A percentile compares a stretch with the other conserved stretches of the same genome.
phyloP scores from a whole-genome alignment of 2,888 invertebrate species.

The Sarcophaga rosellei region DNA sequence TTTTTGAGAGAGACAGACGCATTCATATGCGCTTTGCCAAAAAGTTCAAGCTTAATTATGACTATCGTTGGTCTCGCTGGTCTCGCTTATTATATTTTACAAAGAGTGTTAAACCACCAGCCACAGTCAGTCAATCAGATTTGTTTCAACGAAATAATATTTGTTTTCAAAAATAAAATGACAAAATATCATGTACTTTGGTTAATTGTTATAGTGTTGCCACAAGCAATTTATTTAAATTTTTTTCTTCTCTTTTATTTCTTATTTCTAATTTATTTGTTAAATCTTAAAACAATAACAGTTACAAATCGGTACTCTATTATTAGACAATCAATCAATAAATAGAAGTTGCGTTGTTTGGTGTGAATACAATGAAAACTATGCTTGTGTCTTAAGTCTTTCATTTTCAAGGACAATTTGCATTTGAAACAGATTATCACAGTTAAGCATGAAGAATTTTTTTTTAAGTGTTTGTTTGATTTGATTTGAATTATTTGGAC shows the following conservation, averaged over 20 bases:
- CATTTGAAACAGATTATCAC: slow-evolving; percentile 3
- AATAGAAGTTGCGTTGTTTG: slow-evolving; percentile 34
- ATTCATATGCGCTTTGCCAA: slow-evolving; percentile 39
- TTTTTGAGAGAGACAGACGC: neutral
- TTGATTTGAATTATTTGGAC: neutral
- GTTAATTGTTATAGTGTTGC: slow-evolving; percentile 25
- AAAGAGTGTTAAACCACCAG: no score
- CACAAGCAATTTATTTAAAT: slow-evolving; percentile 21
- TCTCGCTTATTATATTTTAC: neutral
- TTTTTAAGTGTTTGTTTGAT: slow-evolving; percentile 21
- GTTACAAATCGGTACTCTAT: neutral
- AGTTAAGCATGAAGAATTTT: slow-evolving; percentile 42
- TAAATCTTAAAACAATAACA: neutral
- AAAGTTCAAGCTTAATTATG: slow-evolving; percentile 56
- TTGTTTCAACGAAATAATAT: no score
- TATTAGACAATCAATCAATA: slow-evolving; percentile 26
- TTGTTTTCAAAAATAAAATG: no score
- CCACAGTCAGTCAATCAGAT: no score
- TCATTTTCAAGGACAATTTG: slow-evolving; percentile 53
- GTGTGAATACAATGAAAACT: slow-evolving; percentile 29
- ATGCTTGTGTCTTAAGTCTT: slow-evolving; percentile 58
- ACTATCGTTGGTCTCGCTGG: neutral
- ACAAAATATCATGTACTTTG: no score
- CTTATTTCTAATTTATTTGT: slow-evolving; percentile 38
- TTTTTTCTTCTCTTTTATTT: slow-evolving; percentile 10